phyloP scores from a whole-genome alignment of 2,888 invertebrate species.

The Parnassius glacialis region DNA sequence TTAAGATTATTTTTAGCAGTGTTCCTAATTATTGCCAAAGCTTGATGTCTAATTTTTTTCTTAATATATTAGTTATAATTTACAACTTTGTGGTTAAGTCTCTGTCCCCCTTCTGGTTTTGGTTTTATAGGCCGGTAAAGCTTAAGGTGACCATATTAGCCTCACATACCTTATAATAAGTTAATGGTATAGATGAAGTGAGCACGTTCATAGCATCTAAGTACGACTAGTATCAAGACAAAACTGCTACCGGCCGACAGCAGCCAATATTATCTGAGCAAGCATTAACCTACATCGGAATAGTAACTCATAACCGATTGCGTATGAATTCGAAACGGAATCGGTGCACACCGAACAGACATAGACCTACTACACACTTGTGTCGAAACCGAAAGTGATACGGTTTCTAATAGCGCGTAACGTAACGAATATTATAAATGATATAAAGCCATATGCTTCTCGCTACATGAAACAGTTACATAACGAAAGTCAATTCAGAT shows the following conservation, averaged over 20 bases:
- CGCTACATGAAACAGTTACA: slow-evolving; percentile 8
- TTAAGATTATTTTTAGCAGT: too few species aligned
- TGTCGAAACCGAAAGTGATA: slow-evolving; percentile 64
- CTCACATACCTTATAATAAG: neutral
- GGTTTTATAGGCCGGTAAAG: too few species aligned
- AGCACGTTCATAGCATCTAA: neutral
- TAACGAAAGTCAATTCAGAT: slow-evolving; percentile 20
- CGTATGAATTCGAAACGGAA: slow-evolving; percentile 60
- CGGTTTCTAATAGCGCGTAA: slow-evolving; percentile 30
- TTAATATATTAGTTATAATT: too few species aligned
- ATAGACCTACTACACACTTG: slow-evolving; percentile 57
- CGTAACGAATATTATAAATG: slow-evolving; percentile 11
- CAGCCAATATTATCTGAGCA: slow-evolving; percentile 48
- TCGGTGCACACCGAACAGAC: slow-evolving; percentile 54
- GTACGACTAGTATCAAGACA: slow-evolving; percentile 14
- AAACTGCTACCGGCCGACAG: slow-evolving; percentile 37
- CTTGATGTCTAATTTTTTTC: too few species aligned
- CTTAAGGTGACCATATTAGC: too few species aligned
- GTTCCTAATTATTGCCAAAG: too few species aligned
- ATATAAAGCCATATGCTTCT: slow-evolving; percentile 9
- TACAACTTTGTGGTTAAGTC: too few species aligned
- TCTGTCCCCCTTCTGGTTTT: too few species aligned
- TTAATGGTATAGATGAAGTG: slow-evolving; percentile 17
- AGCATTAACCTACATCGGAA: slow-evolving; percentile 70
- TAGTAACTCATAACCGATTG: slow-evolving; percentile 56